A percentile compares a stretch with the other conserved stretches of the same genome.
These are phyloP conservation scores for Amiota communis DNA, from an alignment of 2,888 invertebrate genomes.

Conservation along the genomic window DNA sequence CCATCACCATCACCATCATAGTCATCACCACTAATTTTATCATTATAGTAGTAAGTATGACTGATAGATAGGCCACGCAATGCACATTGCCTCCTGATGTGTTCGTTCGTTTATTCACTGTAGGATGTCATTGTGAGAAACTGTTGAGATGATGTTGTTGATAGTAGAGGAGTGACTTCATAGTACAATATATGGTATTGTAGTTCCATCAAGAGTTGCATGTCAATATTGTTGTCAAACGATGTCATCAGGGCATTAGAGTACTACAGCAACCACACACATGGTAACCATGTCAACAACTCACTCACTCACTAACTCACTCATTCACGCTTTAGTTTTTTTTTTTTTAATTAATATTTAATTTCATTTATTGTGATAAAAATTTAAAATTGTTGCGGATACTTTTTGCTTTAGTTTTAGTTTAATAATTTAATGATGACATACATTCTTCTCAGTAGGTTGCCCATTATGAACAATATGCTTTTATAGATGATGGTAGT, in stretches of 20 bases:
- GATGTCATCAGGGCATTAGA: slow-evolving; percentile 55
- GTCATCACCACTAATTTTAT: too few species aligned
- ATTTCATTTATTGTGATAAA: neutral
- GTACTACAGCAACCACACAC: neutral
- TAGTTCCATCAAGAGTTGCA: slow-evolving; percentile 44
- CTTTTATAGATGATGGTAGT: neutral
- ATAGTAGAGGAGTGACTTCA: too few species aligned
- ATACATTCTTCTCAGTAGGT: slow-evolving; percentile 10
- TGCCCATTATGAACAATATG: neutral
- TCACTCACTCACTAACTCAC: neutral
- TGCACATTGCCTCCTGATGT: too few species aligned
- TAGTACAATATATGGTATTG: too few species aligned
- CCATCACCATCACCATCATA: too few species aligned
- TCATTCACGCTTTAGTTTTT: neutral
- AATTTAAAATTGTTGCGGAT: too few species aligned
- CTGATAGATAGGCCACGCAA: too few species aligned
- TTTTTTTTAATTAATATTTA: neutral
- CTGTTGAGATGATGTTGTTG: too few species aligned
- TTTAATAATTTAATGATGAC: slow-evolving; percentile 11
- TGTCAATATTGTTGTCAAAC: slow-evolving; percentile 61
- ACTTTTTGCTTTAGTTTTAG: neutral
- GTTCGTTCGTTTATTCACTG: too few species aligned
- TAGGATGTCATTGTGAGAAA: too few species aligned
- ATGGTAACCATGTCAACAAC: neutral
- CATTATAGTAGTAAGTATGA: too few species aligned